Conservation (phyloP, 1,140 invertebrate genomes). For the Calliphora vicina region DNA sequence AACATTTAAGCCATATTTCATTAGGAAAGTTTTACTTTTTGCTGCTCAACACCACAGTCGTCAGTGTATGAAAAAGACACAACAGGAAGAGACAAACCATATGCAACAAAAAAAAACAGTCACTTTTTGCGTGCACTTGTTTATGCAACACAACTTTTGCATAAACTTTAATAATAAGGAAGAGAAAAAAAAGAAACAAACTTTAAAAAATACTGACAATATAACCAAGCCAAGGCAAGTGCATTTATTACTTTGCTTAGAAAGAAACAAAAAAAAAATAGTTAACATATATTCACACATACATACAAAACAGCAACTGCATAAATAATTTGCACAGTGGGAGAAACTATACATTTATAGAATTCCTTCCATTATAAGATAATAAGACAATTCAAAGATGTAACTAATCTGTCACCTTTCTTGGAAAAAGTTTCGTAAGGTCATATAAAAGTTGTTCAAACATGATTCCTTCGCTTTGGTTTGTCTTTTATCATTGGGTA, state of each 20-base stretch:
- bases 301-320: not conserved
- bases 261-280: not conserved
- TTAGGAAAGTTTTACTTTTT: not conserved
- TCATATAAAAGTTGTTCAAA: no score
- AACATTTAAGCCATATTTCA: constrained; percentile 4
- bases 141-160: not conserved
- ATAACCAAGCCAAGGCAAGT: not conserved
- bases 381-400: no score
- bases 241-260: not conserved
- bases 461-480: no score
- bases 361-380: no score
- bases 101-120: not conserved
- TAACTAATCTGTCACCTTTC: no score
- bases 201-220: not conserved
- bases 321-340: not conserved
- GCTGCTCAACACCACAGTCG: no score
- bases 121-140: not conserved
- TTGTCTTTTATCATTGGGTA: no score
- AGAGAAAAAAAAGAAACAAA: not conserved
- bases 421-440: no score
- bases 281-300: not conserved
- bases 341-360: no score
- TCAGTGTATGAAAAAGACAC: not conserved
- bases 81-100: not conserved
- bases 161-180: not conserved